phyloP scores from a whole-genome alignment of 2,797 vertebrate genomes.

The Thamnophis elegans region DNA sequence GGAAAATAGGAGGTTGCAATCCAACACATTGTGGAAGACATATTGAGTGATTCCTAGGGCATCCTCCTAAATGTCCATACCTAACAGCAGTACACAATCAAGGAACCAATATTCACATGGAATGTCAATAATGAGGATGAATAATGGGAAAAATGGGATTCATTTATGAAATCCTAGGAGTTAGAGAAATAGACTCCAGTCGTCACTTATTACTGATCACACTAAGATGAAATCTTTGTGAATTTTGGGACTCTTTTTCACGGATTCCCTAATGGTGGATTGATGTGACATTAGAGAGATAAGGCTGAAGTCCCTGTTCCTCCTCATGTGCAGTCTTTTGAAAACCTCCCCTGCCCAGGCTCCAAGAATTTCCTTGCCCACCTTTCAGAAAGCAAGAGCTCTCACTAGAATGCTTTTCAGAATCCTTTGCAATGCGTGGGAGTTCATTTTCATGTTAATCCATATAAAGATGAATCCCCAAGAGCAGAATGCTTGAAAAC shows the following conservation, averaged over 20 bases:
- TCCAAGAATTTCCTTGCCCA: not conserved
- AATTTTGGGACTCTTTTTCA: not conserved
- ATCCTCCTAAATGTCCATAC: not conserved
- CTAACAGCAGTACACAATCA: not conserved
- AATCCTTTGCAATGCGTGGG: not conserved
- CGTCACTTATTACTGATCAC: not conserved
- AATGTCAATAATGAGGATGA: not conserved
- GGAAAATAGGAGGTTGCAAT: not conserved
- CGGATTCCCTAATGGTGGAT: not conserved
- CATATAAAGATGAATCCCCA: not conserved
- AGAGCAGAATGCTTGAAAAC: not conserved
- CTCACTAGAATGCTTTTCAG: not conserved
- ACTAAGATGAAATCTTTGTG: not conserved
- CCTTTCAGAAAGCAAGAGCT: not conserved
- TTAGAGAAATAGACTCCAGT: not conserved
- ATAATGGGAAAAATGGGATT: not conserved
- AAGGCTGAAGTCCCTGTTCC: not conserved
- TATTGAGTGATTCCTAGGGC: not conserved
- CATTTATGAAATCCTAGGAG: not conserved
- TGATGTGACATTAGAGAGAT: not conserved
- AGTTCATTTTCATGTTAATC: not conserved
- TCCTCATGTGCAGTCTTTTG: not conserved
- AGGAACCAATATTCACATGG: not conserved
- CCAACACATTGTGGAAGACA: not conserved
- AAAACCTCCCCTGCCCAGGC: not conserved